Evolutionary conservation across 2,888 invertebrate genomes (phyloP).

Genomic region (Lottia scabra): DNA sequence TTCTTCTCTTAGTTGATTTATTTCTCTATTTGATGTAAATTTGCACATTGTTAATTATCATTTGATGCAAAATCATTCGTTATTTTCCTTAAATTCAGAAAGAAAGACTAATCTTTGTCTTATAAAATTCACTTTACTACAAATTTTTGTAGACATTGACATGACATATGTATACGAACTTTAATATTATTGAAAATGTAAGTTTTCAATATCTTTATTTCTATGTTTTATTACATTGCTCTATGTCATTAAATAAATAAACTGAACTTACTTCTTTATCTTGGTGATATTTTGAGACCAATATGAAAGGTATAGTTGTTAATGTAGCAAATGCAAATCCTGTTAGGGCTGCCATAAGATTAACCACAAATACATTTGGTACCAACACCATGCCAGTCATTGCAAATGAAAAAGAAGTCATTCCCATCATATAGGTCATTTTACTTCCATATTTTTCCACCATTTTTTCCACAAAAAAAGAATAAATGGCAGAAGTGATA

Average conservation of each 20-base stretch:
- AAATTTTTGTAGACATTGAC: too few relatives aligned
- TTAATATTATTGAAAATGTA: too few relatives aligned
- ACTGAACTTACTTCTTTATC: slow-evolving; percentile 81
- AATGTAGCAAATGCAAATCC: slow-evolving; percentile 97
- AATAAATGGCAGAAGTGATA: slow-evolving; percentile 77
- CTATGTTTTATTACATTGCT: too few relatives aligned
- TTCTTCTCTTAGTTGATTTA: too few relatives aligned
- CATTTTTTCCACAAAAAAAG: slow-evolving; percentile 86
- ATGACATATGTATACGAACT: too few relatives aligned
- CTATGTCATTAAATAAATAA: not conserved
- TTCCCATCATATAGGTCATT: slow-evolving; percentile 61
- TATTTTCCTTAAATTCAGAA: too few relatives aligned
- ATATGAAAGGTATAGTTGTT: slow-evolving; percentile 95
- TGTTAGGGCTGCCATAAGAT: slow-evolving; percentile 83
- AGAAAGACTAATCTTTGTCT: too few relatives aligned
- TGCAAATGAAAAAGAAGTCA: slow-evolving; percentile 77
- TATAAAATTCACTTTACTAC: too few relatives aligned
- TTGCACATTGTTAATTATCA: too few relatives aligned
- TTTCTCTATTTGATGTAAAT: too few relatives aligned
- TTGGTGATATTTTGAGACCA: slow-evolving; percentile 95
- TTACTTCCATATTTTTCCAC: slow-evolving; percentile 76
- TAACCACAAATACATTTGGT: slow-evolving; percentile 86
- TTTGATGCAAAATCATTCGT: too few relatives aligned
- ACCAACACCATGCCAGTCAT: slow-evolving; percentile 86
- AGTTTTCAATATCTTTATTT: too few relatives aligned